Base-by-base conservation (phyloP, 2,113 vertebrate genomes). In the Oreotrochilus melanogaster region DNA sequence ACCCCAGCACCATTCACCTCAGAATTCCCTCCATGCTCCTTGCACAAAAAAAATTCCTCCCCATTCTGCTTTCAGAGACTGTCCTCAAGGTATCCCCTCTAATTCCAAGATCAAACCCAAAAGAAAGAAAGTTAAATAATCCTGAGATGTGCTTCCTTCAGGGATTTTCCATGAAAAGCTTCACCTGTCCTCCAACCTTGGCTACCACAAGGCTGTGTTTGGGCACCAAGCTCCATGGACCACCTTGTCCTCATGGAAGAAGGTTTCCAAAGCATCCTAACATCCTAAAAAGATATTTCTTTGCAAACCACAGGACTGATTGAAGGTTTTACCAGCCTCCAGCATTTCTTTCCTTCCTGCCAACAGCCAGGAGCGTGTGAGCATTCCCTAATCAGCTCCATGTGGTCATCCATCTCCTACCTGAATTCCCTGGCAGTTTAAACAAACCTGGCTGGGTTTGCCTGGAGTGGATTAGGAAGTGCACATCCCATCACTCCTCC, bases 391-490 rank as follows among this genome's bases (percentile, higher is more conserved):
- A 93, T 88, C 78, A 83, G 67, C 6, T 86, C 72, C 54, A 18
- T 0, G 7, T 1, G 28, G 13, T 43, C 86, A 93, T 95, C 88
- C 92, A 78, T 95, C 92, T 94, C 92, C 88, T 37, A 69, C 92
- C 78, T 73, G 58, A 60, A 56, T 67, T 50, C 31, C 19, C 58
- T 10, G 66, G 50, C 57, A 82, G 66, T 43, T 82, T 35, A 11
- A 85, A 72, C 66, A 21, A 51, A 71, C 81, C 78, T 24, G 81
- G 61, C 58, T 72, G 65, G 14, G 45, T 84, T 56, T 92, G 92
- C 88, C 78, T 4, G 0, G 9, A 89, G 95, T 86, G 87, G 74
- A 79, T 95, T 86, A 83, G 67, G 78, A 79, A 95, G 85, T 1
- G 28, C 67, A 42, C 10, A 1, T 50, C 54, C 61, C 94, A 73